Percentiles rank a stretch among this genome's conserved stretches.
Evolutionary conservation across 2,888 invertebrate genomes (phyloP).

Genomic region (Drosophila paramelanica): DNA sequence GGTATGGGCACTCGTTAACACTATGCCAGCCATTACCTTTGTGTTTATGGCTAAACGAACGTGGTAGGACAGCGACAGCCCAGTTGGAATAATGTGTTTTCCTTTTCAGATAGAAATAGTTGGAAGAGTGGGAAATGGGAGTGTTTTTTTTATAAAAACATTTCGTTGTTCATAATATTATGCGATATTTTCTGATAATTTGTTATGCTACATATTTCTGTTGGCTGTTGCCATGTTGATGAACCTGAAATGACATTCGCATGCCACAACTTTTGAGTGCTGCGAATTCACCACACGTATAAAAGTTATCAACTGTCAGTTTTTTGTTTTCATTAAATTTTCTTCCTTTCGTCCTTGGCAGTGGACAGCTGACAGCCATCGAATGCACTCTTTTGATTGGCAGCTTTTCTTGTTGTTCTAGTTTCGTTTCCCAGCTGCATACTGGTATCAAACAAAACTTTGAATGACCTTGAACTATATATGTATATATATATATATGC

Average conservation of each 20-base stretch:
- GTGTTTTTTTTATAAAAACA: too few relatives aligned
- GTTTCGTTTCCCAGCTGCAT: conserved; percentile 23
- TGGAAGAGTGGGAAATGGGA: neutral
- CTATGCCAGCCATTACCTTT: conserved; percentile 31
- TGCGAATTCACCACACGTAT: conserved; percentile 32
- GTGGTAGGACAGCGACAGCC: conserved; percentile 7
- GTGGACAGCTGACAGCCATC: conserved; percentile 8
- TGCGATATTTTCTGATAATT: too few relatives aligned
- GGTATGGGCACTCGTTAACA: conserved; percentile 48
- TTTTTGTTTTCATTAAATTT: neutral
- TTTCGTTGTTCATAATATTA: too few relatives aligned
- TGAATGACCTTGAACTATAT: conserved; percentile 74
- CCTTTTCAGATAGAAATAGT: neutral
- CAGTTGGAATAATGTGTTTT: conserved; percentile 6
- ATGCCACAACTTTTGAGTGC: conserved; percentile 16
- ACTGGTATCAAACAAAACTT: conserved; percentile 37
- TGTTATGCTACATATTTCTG: conserved; percentile 22
- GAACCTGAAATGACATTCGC: conserved; percentile 43
- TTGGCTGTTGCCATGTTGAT: conserved; percentile 30
- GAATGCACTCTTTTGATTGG: conserved; percentile 12
- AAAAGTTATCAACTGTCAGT: conserved; percentile 30
- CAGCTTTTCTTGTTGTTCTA: conserved; percentile 22
- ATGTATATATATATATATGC: conserved; percentile 26
- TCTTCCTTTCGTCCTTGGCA: conserved; percentile 33
- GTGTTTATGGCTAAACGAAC: conserved; percentile 32